Conservation (phyloP, 2,888 invertebrate species). For the Slavum lentiscoides region DNA sequence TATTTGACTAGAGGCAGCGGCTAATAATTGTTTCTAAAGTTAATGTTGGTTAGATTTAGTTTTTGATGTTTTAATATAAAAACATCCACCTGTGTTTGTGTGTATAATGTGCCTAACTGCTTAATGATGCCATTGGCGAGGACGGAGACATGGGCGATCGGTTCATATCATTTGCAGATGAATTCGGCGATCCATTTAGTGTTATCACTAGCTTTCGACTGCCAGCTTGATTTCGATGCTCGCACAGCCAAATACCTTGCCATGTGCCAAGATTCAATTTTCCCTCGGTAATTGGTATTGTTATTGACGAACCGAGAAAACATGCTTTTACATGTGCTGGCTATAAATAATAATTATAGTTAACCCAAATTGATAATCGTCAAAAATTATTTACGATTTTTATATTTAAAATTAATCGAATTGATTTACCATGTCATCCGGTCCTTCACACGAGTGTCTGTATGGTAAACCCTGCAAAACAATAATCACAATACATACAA, state of each 20-base stretch:
- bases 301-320: conserved; percentile 91
- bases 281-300: conserved; percentile 94
- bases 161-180: conserved; percentile 65
- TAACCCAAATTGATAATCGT: background rate
- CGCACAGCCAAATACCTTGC: conserved; percentile 98
- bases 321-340: conserved; percentile 97
- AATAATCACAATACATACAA: background rate
- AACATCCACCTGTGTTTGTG: background rate
- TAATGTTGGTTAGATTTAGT: conserved; percentile 3
- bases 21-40: conserved; percentile 40
- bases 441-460: conserved; percentile 96
- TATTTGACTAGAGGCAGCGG: conserved; percentile 44
- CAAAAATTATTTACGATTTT: background rate
- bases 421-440: conserved; percentile 88
- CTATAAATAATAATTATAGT: conserved; percentile 64
- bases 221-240: conserved; percentile 94
- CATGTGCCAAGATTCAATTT: conserved; percentile 93
- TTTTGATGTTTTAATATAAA: conserved; percentile 15
- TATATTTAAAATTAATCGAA: background rate
- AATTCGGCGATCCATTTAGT: conserved; percentile 85
- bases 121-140: conserved; percentile 83
- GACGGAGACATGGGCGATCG: conserved; percentile 85
- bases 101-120: conserved; percentile 70
- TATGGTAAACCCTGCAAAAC: conserved; percentile 79
- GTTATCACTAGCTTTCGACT: conserved; percentile 88